Conservation (phyloP, 30 jellyfish, hydroid and myxozoan species). For the Hydractinia echinata region DNA sequence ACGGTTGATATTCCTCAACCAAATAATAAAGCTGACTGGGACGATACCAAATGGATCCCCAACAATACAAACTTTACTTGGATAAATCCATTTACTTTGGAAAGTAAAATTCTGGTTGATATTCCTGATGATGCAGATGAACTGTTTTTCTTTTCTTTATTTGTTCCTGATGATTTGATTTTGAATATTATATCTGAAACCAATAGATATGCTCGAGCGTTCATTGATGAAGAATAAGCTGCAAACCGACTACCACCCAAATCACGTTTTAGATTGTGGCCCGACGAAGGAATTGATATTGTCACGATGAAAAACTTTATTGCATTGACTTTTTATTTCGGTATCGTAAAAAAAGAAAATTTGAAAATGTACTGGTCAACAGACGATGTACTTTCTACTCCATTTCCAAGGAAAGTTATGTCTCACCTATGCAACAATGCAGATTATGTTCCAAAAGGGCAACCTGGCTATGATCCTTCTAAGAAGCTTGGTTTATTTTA, state of each 20-base stretch:
- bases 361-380: neutral
- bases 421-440: neutral
- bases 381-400: neutral
- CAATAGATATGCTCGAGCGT: neutral
- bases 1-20: neutral
- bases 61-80: neutral
- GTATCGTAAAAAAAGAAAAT: neutral
- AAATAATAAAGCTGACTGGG: neutral
- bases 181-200: neutral
- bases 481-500: neutral
- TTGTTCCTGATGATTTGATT: neutral
- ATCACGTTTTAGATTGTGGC: too few species aligned
- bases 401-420: neutral
- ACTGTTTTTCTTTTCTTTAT: neutral
- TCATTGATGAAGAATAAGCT: neutral
- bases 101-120: neutral
- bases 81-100: neutral
- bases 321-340: neutral
- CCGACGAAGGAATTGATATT: neutral
- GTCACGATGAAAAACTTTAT: neutral
- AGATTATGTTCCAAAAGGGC: neutral
- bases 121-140: conserved; percentile 1
- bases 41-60: neutral
- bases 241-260: neutral
- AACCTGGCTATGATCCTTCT: neutral